phyloP scores from a whole-genome alignment of 2,113 vertebrate genomes.

The Thryonomys swinderianus region DNA sequence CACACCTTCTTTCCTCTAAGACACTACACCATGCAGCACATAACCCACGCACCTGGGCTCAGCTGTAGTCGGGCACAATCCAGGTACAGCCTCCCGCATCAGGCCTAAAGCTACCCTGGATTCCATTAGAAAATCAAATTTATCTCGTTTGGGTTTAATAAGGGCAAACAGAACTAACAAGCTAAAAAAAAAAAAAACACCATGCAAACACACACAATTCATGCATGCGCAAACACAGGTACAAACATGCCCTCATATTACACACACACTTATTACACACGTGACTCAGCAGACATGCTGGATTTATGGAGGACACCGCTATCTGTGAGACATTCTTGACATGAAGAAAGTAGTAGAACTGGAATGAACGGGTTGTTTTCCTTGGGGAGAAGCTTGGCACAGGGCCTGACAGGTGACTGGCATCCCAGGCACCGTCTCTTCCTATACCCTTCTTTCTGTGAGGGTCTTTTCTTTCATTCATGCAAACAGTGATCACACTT shows the following conservation, averaged over 20 bases:
- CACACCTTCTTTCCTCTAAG: neutral
- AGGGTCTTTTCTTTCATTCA: neutral
- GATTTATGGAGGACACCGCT: neutral
- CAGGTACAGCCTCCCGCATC: no score
- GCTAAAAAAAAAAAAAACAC: neutral
- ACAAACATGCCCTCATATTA: neutral
- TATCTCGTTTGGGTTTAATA: neutral
- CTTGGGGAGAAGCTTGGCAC: neutral
- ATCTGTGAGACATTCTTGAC: neutral
- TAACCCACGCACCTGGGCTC: neutral
- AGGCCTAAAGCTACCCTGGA: rapidly evolving
- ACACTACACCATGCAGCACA: rapidly evolving
- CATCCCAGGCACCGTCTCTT: neutral
- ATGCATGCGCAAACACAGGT: neutral
- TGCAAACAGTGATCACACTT: neutral
- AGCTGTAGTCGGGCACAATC: rapidly evolving
- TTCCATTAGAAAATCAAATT: neutral
- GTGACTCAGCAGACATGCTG: neutral
- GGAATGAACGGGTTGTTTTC: neutral
- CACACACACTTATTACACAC: neutral
- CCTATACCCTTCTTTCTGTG: neutral
- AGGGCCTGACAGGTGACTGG: neutral
- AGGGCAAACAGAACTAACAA: neutral
- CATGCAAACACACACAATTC: no score
- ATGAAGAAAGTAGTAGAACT: neutral